These are phyloP conservation scores for Alces alces DNA, from an alignment of 2,113 vertebrate species.

Conservation along the genomic window DNA sequence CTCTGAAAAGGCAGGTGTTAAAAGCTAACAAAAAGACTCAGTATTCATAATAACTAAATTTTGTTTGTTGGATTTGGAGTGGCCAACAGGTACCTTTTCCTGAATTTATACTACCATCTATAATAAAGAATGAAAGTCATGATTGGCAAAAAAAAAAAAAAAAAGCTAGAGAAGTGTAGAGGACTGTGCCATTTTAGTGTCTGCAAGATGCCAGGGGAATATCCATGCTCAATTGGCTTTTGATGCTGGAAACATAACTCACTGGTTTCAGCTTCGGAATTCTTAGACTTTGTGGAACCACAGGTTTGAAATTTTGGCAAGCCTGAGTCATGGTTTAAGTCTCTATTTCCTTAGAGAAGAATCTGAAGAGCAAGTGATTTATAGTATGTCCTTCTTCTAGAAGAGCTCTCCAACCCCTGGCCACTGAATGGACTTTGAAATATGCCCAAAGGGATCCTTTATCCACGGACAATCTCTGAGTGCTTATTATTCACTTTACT, in stretches of 20 bases:
- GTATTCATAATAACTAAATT: background rate
- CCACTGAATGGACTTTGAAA: slow-evolving; percentile 65
- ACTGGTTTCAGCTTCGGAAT: slow-evolving; percentile 33
- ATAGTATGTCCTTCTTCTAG: slow-evolving; percentile 13
- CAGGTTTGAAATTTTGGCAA: slow-evolving; percentile 39
- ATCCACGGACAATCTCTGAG: slow-evolving; percentile 51
- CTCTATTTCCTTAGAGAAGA: slow-evolving; percentile 30
- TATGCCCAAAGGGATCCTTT: slow-evolving; percentile 61
- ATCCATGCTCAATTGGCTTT: background rate
- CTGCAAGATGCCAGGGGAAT: background rate
- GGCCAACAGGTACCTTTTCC: background rate
- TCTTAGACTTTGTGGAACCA: slow-evolving; percentile 52
- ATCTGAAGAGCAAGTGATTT: slow-evolving; percentile 45
- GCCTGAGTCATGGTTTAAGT: background rate
- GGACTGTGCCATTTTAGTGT: background rate
- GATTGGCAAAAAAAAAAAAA: background rate
- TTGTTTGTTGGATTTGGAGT: background rate
- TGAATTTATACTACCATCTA: background rate
- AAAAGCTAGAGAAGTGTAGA: background rate
- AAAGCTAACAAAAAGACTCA: slow-evolving; percentile 13
- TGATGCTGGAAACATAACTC: slow-evolving; percentile 1
- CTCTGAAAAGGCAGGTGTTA: slow-evolving; percentile 1
- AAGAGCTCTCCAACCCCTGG: background rate
- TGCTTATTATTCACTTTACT: slow-evolving; percentile 68
- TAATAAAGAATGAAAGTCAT: background rate